phyloP scores from a whole-genome alignment of 2,113 vertebrate genomes.

The Lampris megalopsis region DNA sequence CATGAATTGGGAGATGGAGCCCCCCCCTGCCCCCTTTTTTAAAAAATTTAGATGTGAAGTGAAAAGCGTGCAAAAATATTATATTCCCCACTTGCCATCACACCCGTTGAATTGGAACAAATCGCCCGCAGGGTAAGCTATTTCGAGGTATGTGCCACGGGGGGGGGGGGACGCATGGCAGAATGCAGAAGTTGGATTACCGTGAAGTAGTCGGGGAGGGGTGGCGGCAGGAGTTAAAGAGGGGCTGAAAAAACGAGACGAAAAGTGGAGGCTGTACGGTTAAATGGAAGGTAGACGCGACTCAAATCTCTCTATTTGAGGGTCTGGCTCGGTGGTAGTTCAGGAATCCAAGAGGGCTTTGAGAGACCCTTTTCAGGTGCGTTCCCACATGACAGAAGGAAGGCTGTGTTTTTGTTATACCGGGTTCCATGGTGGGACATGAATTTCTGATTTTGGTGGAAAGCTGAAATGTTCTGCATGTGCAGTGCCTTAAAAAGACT shows the following conservation, averaged over 20 bases:
- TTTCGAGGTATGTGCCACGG: slow-evolving; percentile 31
- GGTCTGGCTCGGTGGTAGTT: too few species aligned
- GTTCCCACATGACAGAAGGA: too few species aligned
- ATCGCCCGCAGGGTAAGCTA: slow-evolving; percentile 51
- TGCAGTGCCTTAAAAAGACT: not conserved
- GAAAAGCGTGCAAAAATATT: slow-evolving; percentile 22
- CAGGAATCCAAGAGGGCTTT: too few species aligned
- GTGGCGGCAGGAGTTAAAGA: not conserved
- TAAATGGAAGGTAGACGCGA: not conserved
- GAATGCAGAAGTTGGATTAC: not conserved
- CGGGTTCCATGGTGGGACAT: not conserved
- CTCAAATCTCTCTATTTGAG: too few species aligned
- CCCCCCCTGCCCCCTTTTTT: not conserved
- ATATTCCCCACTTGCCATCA: slow-evolving; percentile 39
- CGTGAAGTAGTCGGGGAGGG: not conserved
- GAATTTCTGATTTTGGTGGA: slow-evolving; percentile 4
- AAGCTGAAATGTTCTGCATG: not conserved
- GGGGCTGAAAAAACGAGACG: not conserved
- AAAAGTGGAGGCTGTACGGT: not conserved
- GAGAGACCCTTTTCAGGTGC: too few species aligned
- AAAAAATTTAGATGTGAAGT: slow-evolving; percentile 48
- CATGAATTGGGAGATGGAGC: slow-evolving; percentile 34
- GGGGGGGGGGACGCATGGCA: not conserved
- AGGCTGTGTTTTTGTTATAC: too few species aligned
- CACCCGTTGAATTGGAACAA: slow-evolving; percentile 44